Evolutionary conservation across 1,140 invertebrate species (phyloP).

Genomic region (Frieseomelitta varia): DNA sequence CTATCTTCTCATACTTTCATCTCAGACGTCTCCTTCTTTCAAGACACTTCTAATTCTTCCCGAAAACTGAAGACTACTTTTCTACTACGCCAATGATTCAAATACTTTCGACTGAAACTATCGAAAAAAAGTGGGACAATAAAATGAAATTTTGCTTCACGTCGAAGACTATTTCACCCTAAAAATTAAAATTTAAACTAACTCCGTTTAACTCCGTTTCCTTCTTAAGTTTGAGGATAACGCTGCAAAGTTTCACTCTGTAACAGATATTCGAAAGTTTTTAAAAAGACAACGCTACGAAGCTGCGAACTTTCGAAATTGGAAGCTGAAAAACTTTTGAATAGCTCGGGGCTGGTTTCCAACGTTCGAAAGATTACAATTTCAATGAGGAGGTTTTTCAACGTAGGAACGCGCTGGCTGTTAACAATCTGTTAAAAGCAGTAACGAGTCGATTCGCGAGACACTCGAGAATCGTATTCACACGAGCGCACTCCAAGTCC

Average conservation of each 20-base stretch:
- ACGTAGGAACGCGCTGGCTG: slow-evolving; percentile 40
- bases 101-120: no score
- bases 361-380: slow-evolving; percentile 34
- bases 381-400: slow-evolving; percentile 13
- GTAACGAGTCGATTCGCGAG: slow-evolving; percentile 70
- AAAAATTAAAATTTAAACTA: no score
- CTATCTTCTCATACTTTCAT: background rate
- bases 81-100: no score
- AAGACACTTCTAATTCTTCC: background rate
- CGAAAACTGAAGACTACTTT: background rate
- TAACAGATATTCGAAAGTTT: no score
- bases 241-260: no score
- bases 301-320: background rate
- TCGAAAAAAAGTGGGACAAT: no score
- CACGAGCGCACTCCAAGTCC: slow-evolving; percentile 69
- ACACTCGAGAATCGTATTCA: slow-evolving; percentile 70
- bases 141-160: no score
- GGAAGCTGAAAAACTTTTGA: background rate
- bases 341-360: slow-evolving; percentile 1
- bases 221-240: background rate
- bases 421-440: slow-evolving; percentile 70
- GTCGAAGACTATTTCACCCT: no score
- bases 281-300: background rate
- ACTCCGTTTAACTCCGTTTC: no score
- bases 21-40: background rate